These are phyloP conservation scores for Drosophila saltans DNA, from an alignment of 1,140 invertebrate genomes.

Conservation along the genomic window DNA sequence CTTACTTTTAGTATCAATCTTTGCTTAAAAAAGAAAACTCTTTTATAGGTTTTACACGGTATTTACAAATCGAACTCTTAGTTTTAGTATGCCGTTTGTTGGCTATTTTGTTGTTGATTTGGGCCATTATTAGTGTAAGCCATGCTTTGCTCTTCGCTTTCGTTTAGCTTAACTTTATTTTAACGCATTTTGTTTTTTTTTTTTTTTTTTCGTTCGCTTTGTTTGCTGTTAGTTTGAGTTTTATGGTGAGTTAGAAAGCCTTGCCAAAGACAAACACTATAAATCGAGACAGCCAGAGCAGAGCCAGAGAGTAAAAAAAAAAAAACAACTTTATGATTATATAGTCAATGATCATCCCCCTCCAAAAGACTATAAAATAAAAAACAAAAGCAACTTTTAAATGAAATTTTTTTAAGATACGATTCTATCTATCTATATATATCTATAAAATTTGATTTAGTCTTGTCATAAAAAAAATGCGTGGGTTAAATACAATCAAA, in stretches of 20 bases:
- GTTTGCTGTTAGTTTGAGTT: constrained; percentile 22
- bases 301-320: background rate
- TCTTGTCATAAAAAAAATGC: background rate
- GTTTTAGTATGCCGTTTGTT: background rate
- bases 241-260: constrained; percentile 45
- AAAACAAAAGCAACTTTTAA: background rate
- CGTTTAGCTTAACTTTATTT: constrained; percentile 14
- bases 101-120: background rate
- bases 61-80: background rate
- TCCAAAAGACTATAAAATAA: background rate
- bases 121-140: constrained; percentile 51
- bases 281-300: background rate
- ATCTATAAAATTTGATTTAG: background rate
- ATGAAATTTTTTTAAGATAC: background rate
- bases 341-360: constrained; percentile 1
- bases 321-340: constrained; percentile 35
- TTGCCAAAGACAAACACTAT: constrained; percentile 1
- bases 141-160: constrained; percentile 24
- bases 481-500: background rate
- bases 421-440: background rate
- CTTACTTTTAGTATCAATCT: no score
- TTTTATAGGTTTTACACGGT: background rate
- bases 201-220: constrained; percentile 6
- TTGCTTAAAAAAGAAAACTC: no score
- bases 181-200: background rate